phyloP scores from a whole-genome alignment of 23 tunicate species.

The Ascidia mentula region DNA sequence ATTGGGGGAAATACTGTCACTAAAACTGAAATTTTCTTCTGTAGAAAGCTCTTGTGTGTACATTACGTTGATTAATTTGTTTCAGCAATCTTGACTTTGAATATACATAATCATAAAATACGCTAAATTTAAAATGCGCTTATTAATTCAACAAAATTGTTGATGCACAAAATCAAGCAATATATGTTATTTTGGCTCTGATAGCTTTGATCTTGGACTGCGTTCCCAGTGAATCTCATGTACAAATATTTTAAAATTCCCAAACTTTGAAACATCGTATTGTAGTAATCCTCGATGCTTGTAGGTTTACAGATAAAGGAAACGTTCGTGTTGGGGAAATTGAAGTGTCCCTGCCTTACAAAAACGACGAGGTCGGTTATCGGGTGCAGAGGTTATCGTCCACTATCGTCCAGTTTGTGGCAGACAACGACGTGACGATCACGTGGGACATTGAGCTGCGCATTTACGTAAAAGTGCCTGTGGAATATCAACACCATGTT shows the following conservation, averaged over 20 bases:
- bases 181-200: too few species aligned
- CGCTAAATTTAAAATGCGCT: too few species aligned
- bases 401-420: constrained; percentile 16
- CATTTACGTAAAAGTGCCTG: constrained; percentile 42
- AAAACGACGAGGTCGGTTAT: background rate
- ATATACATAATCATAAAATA: too few species aligned
- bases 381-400: constrained; percentile 43
- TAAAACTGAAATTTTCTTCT: background rate
- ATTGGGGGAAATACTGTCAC: background rate
- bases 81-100: too few species aligned
- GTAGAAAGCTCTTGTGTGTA: too few species aligned
- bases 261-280: too few species aligned
- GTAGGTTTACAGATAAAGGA: constrained; percentile 29
- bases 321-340: constrained; percentile 33
- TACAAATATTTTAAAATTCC: too few species aligned
- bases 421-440: constrained; percentile 30
- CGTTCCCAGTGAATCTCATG: too few species aligned
- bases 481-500: constrained; percentile 35
- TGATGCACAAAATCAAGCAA: too few species aligned
- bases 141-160: too few species aligned
- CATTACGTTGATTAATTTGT: too few species aligned
- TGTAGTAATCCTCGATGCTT: background rate
- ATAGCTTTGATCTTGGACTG: too few species aligned
- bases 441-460: constrained; percentile 61
- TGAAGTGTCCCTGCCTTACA: constrained; percentile 48